phyloP scores from a whole-genome alignment of 1,140 invertebrate species.

The Limonius californicus region DNA sequence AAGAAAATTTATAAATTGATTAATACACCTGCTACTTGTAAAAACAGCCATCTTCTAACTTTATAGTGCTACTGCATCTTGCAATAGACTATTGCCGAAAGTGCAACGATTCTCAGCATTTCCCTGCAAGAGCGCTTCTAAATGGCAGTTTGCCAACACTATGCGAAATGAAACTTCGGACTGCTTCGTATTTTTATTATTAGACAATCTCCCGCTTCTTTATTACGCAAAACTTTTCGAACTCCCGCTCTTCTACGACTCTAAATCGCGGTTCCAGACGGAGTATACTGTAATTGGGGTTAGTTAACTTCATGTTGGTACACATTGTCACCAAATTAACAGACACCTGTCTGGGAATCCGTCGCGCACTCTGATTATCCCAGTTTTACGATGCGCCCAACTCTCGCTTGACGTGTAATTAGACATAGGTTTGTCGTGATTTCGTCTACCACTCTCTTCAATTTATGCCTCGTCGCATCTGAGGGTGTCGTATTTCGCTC shows the following conservation, averaged over 20 bases:
- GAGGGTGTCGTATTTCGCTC: background rate
- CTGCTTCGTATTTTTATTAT: slow-evolving; percentile 32
- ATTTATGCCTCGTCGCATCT: slow-evolving; percentile 18
- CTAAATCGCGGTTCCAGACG: slow-evolving; percentile 7
- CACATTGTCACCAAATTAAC: slow-evolving; percentile 46
- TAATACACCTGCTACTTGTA: too few species aligned
- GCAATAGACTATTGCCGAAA: background rate
- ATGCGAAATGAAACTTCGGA: slow-evolving; percentile 34
- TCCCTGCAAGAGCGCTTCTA: slow-evolving; percentile 4
- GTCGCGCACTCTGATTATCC: slow-evolving; percentile 30
- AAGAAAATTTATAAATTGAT: too few species aligned
- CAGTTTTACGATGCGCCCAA: slow-evolving; percentile 36
- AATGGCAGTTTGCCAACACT: slow-evolving; percentile 30
- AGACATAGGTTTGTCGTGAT: slow-evolving; percentile 38
- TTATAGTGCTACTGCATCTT: too few species aligned
- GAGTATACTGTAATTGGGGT: slow-evolving; percentile 34
- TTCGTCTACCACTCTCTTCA: slow-evolving; percentile 26
- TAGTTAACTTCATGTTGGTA: slow-evolving; percentile 34
- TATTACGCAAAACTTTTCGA: slow-evolving; percentile 28
- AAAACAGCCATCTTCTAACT: too few species aligned
- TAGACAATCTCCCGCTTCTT: slow-evolving; percentile 31
- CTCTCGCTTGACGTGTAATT: slow-evolving; percentile 36
- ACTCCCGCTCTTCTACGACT: slow-evolving; percentile 3
- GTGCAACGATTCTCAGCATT: background rate
- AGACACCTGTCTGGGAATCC: slow-evolving; percentile 42